Conservation (phyloP, 2,888 invertebrate species). For the Boloria euphrosyne region DNA sequence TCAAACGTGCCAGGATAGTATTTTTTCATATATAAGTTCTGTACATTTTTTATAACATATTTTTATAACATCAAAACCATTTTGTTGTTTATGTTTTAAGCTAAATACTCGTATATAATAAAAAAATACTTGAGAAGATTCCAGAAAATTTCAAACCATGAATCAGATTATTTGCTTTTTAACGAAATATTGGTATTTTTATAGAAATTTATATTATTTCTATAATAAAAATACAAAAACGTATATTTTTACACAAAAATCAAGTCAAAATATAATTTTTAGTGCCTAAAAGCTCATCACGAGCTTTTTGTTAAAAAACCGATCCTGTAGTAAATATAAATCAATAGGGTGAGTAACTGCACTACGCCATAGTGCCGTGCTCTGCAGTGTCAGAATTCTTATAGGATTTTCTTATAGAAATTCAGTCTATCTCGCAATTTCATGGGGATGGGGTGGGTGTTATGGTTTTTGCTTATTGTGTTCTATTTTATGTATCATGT, state of each 20-base stretch:
- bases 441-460: slow-evolving; percentile 18
- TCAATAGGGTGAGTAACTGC: slow-evolving; percentile 77
- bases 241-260: background rate
- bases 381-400: slow-evolving; percentile 59
- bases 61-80: no score
- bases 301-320: slow-evolving; percentile 16
- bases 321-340: slow-evolving; percentile 45
- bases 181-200: no score
- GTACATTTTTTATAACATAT: no score
- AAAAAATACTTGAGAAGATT: no score
- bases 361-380: slow-evolving; percentile 75
- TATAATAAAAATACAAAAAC: background rate
- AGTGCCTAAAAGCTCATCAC: no score
- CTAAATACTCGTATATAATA: no score
- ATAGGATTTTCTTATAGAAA: slow-evolving; percentile 26
- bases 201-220: no score
- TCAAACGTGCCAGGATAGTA: no score
- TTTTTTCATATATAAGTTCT: no score
- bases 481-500: background rate
- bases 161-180: no score
- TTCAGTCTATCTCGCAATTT: slow-evolving; percentile 24
- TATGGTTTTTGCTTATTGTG: background rate
- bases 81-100: no score
- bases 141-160: no score
- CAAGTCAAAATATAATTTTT: background rate